Percentiles rank a stretch among this genome's conserved stretches.
phyloP scores from a whole-genome alignment of 30 jellyfish, hydroid and myxozoan genomes.

The Nemopilema nomurai region DNA sequence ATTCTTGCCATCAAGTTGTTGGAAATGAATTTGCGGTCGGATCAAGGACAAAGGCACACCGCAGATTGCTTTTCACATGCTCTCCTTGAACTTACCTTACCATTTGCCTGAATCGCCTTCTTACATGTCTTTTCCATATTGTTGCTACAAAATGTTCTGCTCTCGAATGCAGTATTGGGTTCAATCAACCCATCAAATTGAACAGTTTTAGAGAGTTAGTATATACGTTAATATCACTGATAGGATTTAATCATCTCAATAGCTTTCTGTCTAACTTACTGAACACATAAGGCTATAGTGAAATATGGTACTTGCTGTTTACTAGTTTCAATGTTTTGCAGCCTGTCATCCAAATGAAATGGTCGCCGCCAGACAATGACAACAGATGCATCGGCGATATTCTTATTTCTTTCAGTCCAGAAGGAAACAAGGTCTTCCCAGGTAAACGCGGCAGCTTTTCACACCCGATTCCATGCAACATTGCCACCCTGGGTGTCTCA shows the following conservation, averaged over 20 bases:
- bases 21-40: neutral
- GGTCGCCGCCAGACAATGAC: constrained; percentile 96
- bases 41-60: too few relatives aligned
- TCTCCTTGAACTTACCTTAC: neutral
- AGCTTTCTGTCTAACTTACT: too few relatives aligned
- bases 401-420: constrained; percentile 69
- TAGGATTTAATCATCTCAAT: too few relatives aligned
- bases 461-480: neutral
- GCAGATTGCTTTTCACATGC: neutral
- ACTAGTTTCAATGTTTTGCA: neutral
- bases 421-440: constrained; percentile 38
- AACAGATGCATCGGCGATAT: constrained; percentile 83
- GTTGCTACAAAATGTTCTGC: too few relatives aligned
- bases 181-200: too few relatives aligned
- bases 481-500: neutral
- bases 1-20: neutral
- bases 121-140: too few relatives aligned
- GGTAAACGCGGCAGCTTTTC: constrained; percentile 31
- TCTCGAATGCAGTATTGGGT: too few relatives aligned
- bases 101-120: neutral
- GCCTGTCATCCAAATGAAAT: constrained; percentile 81
- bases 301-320: neutral
- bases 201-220: too few relatives aligned
- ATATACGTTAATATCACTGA: too few relatives aligned
- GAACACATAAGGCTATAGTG: neutral